These are phyloP conservation scores for Anthrax anthrax DNA, from an alignment of 2,888 invertebrate species.

Conservation along the genomic window DNA sequence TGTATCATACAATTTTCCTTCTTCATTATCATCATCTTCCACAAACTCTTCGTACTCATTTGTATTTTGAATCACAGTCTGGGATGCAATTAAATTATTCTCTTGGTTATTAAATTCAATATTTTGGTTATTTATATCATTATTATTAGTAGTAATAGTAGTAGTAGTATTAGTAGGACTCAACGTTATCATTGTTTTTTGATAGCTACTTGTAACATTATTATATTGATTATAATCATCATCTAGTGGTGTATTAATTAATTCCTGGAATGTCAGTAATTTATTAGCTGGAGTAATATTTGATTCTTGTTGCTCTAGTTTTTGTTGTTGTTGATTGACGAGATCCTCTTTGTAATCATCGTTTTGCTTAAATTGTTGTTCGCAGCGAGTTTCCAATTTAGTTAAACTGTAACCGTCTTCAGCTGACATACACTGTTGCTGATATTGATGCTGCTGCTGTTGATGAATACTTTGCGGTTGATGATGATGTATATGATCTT, in stretches of 20 bases:
- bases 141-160: background rate
- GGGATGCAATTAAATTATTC: background rate
- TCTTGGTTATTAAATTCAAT: too few species aligned
- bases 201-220: constrained; percentile 10
- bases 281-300: background rate
- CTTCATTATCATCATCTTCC: background rate
- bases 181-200: background rate
- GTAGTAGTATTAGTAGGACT: background rate
- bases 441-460: constrained; percentile 28
- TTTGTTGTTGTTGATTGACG: constrained; percentile 9
- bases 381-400: constrained; percentile 27
- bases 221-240: constrained; percentile 7
- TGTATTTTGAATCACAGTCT: background rate
- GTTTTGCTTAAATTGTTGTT: constrained; percentile 13
- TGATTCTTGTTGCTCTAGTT: constrained; percentile 5
- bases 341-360: background rate
- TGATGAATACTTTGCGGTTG: constrained; percentile 18
- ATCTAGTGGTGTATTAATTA: constrained; percentile 4
- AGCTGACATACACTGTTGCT: constrained; percentile 26
- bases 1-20: background rate
- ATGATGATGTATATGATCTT: constrained; percentile 15
- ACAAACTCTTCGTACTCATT: background rate
- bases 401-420: constrained; percentile 31
- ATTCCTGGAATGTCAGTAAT: constrained; percentile 8
- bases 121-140: background rate